Conservation (phyloP, 2,888 invertebrate genomes). For the Malthinus seriepunctatus region DNA sequence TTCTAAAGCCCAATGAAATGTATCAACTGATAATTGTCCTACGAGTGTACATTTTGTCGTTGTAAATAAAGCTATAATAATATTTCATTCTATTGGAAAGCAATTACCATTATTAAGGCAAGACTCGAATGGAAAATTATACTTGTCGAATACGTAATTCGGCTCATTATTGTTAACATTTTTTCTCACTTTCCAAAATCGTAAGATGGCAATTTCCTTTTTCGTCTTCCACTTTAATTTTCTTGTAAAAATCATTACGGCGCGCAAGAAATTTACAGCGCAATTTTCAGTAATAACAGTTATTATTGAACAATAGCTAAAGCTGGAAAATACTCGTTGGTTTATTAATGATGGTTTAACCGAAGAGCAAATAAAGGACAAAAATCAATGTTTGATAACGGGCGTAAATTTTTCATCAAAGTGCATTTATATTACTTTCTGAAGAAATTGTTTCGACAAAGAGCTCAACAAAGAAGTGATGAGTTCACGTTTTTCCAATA, state of each 20-base stretch:
- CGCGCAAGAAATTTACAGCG: background rate
- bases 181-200: background rate
- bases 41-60: conserved; percentile 21
- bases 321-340: conserved; percentile 2
- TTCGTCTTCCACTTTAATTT: background rate
- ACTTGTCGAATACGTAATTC: background rate
- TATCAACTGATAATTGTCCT: conserved; percentile 33
- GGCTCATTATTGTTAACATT: background rate
- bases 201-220: background rate
- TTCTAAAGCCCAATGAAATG: conserved; percentile 27
- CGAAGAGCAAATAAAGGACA: conserved; percentile 15
- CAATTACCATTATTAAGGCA: conserved; percentile 18
- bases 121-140: conserved; percentile 2
- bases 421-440: conserved; percentile 24
- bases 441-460: conserved; percentile 20
- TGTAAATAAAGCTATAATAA: conserved; percentile 24
- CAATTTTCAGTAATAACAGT: conserved; percentile 6
- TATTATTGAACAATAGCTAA: conserved; percentile 9
- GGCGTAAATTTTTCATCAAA: conserved; percentile 20
- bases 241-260: background rate
- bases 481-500: conserved; percentile 26
- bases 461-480: conserved; percentile 15
- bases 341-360: conserved; percentile 9
- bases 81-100: conserved; percentile 19
- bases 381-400: conserved; percentile 21